Evolutionary conservation across 1,140 invertebrate species (phyloP), one percentile per base, ranked within the genome.

Genomic region (Rhagoletis zephyria): DNA sequence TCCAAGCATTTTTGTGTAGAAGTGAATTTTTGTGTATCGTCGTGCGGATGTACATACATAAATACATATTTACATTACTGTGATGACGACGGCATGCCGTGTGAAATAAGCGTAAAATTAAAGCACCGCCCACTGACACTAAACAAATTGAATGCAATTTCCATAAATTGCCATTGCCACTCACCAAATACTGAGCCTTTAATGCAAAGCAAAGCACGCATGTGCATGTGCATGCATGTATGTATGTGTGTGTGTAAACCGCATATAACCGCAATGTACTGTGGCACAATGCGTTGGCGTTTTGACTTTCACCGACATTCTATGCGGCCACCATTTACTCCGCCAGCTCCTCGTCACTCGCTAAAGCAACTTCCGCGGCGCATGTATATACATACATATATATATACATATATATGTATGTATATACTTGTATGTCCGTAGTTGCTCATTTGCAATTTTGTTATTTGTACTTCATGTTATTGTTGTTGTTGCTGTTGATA

Each of bases 81-180:
- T 14, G 42, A 4, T 5, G 9, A 74, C 45, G 48, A 45, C 42
- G 48, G 74, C 30, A 56, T 56, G 74, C 19, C 19, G 30, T 81
- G 74, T 81, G 74, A 56, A 81, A 56, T 81, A 19, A 56, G 74
- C 74, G 74, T 81, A 81, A 81, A 81, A 81, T 81, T 81, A 56
- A 81, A 81, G 48, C 74, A 81, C 14, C 74, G 74, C 74, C 48
- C 74, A 81, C 45, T 81, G 74, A 81, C 74, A 81, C 74, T 81
- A 81, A 81, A 81, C 74, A 81, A 81, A 81, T 81, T 81, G 74
- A 81, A 81, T 56, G 74, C 48, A 81, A 81, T 81, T 81, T 81
- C 74, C 74, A 81, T 81, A 81, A 81, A 56, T 81, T 81, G 74
- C 74, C 48, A 81, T 30, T 81, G 48, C 45, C 48, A 56, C 74